Conservation (phyloP, 2,113 vertebrate genomes). For the Misgurnus anguillicaudatus region DNA sequence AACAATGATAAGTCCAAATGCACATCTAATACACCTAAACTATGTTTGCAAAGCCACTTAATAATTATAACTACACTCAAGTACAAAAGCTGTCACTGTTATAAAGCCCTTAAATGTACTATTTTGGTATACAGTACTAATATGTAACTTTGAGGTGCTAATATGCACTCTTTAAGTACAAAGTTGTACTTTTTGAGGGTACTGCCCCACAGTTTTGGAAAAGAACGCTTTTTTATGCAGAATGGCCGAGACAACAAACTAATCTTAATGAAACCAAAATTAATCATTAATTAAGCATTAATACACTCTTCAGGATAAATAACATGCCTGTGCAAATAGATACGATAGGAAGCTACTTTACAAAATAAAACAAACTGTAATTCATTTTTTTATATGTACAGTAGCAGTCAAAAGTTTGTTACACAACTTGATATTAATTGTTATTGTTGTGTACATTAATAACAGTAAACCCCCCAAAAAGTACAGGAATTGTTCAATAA, state of each 20-base stretch:
- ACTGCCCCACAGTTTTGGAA: background rate
- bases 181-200: too few species aligned
- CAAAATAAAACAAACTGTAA: background rate
- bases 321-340: background rate
- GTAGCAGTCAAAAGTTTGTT: background rate
- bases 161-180: background rate
- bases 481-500: too few species aligned
- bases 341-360: background rate
- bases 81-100: too few species aligned
- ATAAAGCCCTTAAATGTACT: background rate
- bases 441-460: background rate
- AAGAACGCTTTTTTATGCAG: background rate
- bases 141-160: too few species aligned
- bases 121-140: background rate
- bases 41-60: too few species aligned
- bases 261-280: background rate
- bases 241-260: background rate
- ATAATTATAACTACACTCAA: too few species aligned
- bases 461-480: too few species aligned
- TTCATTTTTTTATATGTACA: background rate
- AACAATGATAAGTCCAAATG: background rate
- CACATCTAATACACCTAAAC: background rate
- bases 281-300: background rate
- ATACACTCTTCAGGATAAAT: slow-evolving; percentile 1
- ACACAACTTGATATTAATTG: background rate